Evolutionary conservation across 2,797 vertebrate species (phyloP).

Genomic region (Centroberyx gerrardi): DNA sequence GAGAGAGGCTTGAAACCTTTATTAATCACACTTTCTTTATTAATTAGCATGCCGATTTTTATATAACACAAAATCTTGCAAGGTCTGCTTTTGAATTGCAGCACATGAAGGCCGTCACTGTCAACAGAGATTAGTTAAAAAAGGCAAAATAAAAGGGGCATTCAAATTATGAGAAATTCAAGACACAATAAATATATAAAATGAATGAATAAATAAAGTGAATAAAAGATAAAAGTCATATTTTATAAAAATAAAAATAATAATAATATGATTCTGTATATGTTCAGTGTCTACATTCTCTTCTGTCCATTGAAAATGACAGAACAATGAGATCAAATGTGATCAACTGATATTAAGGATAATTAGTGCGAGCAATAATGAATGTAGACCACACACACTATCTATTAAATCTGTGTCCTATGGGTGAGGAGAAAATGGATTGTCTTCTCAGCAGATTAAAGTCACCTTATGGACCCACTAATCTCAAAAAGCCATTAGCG

Average conservation of each 20-base stretch:
- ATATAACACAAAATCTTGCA: no score
- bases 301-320: background rate
- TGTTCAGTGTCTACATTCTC: background rate
- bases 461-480: conserved; percentile 55
- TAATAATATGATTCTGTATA: no score
- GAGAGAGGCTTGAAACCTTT: no score
- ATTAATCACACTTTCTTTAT: no score
- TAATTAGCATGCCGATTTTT: no score
- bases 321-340: conserved; percentile 4
- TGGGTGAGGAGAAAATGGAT: conserved; percentile 63
- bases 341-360: conserved; percentile 26
- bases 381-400: conserved; percentile 18
- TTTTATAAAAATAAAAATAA: no score
- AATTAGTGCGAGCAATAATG: conserved; percentile 33
- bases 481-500: conserved; percentile 75
- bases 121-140: background rate
- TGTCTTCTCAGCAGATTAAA: conserved; percentile 68
- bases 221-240: no score
- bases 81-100: no score
- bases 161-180: no score
- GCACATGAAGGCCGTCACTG: no score
- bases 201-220: no score
- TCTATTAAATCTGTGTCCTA: conserved; percentile 55
- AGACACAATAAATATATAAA: no score
- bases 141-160: background rate